Percentiles rank a stretch among this genome's conserved stretches.
Evolutionary conservation across 2,113 vertebrate genomes (phyloP).

Genomic region (Aramus guarauna): DNA sequence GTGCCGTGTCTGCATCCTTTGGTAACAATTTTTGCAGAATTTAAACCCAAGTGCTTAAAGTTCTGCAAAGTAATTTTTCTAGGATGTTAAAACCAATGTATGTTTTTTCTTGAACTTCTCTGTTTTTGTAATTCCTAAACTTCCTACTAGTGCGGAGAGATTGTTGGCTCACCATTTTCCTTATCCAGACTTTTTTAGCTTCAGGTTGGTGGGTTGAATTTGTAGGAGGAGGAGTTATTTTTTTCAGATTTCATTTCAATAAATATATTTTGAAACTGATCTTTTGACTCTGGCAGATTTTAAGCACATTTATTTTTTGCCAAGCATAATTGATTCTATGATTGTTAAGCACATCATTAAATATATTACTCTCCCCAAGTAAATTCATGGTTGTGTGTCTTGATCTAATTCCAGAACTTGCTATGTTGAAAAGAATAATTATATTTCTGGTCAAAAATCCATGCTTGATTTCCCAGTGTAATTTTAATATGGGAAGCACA

Average conservation of each 20-base stretch:
- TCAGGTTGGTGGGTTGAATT: neutral
- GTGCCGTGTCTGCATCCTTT: neutral
- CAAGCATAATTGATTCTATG: slow-evolving; percentile 30
- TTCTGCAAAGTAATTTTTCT: neutral
- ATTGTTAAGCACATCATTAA: slow-evolving; percentile 46
- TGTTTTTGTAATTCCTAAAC: neutral
- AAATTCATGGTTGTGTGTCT: neutral
- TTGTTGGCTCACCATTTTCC: neutral
- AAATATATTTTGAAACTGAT: slow-evolving; percentile 16
- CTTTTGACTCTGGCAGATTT: slow-evolving; percentile 42
- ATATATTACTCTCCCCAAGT: neutral
- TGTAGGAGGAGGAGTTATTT: neutral
- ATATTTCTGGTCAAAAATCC: neutral
- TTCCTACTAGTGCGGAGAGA: slow-evolving; percentile 1
- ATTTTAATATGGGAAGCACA: neutral
- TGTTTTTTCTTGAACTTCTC: slow-evolving; percentile 39
- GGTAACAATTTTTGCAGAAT: neutral
- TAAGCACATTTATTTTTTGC: slow-evolving; percentile 18
- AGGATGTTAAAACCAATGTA: slow-evolving; percentile 3
- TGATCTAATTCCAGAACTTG: slow-evolving; percentile 29
- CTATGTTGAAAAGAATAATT: slow-evolving; percentile 33
- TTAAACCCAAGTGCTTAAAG: neutral
- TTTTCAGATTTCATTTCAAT: slow-evolving; percentile 33
- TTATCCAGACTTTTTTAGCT: neutral
- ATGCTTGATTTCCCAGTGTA: neutral